These are phyloP conservation scores for Menura novaehollandiae DNA, from an alignment of 2,113 vertebrate genomes.

Conservation along the genomic window DNA sequence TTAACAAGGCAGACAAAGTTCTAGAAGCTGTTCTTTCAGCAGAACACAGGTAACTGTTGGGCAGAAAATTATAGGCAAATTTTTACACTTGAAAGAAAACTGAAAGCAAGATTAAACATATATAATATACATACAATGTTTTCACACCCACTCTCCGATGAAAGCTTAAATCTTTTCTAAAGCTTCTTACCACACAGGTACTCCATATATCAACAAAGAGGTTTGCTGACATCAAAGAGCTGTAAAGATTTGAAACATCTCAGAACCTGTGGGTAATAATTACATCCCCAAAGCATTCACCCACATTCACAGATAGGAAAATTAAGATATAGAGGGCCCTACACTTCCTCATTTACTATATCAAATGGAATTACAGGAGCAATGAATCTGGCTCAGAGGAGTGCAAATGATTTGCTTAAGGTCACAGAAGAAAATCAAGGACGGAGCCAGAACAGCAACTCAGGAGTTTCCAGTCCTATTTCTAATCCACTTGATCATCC, in stretches of 20 bases:
- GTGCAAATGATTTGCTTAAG: constrained; percentile 28
- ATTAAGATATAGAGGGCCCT: constrained; percentile 24
- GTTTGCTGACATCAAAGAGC: constrained; percentile 23
- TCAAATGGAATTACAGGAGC: constrained; percentile 16
- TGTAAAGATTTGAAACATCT: constrained; percentile 15
- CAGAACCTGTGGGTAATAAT: constrained; percentile 36
- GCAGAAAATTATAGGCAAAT: not conserved
- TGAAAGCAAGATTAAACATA: constrained; percentile 42
- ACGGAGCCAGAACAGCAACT: not conserved
- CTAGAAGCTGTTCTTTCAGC: not conserved
- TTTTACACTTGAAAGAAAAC: constrained; percentile 25
- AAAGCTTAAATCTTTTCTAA: not conserved
- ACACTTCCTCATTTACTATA: constrained; percentile 22
- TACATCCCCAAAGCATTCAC: not conserved
- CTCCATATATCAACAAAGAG: constrained; percentile 19
- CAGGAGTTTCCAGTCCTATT: constrained; percentile 1
- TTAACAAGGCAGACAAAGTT: not conserved
- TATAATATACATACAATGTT: not conserved
- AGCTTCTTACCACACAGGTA: not conserved
- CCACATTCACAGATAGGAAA: constrained; percentile 26
- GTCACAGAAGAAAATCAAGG: constrained; percentile 23
- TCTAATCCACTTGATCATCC: not conserved
- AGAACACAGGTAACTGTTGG: not conserved
- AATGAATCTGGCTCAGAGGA: constrained; percentile 3
- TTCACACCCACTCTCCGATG: constrained; percentile 12